Evolutionary conservation across 2,888 invertebrate genomes (phyloP), one percentile per base, ranked within the genome.

Genomic region (Plagodis dolabraria): DNA sequence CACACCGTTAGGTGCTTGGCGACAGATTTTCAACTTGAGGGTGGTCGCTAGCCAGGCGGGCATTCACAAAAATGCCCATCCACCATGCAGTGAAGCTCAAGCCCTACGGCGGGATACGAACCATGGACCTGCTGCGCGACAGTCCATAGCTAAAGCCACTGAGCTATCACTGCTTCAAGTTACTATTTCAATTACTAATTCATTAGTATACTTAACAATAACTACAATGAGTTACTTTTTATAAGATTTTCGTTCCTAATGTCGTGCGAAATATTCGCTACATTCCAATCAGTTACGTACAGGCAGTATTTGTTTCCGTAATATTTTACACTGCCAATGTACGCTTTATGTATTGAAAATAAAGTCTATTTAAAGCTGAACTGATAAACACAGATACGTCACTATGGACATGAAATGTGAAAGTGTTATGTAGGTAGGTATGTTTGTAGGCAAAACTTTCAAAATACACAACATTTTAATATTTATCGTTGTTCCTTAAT

Each of bases 381-480:
- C 5, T 6, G 6, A 12, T 12, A 12, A 10, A n/a, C 10, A 42
- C 42, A 48, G 35, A 53, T 44, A 52, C 49, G 47, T 56, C 47
- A 47, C 48, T 11, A 8, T 9, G 7, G 5, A 6, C 8, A 59
- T 49, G 67, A 6, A 7, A 59, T 49, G 67, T 59, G 69, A 69
- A 64, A 69, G 63, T 60, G n/a, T 34, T 58, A 62, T 57, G 58
- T 60, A 47, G 60, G 59, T 56, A 62, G 55, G 58, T 60, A 47
- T 61, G 59, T 60, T 60, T 62, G 60, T 62, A 53, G 64, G 9
- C 65, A 60, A 65, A 60, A 64, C 62, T 65, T 63, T 62, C 64
- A 60, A 65, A 59, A 65, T 59, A 64, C 60, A 59, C 50, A 49
- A 50, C 42, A 52, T 12, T 62, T 63, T 57, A 48, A 58, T 62